phyloP scores from a whole-genome alignment of 2,113 vertebrate species.

The Corydoras sp. region DNA sequence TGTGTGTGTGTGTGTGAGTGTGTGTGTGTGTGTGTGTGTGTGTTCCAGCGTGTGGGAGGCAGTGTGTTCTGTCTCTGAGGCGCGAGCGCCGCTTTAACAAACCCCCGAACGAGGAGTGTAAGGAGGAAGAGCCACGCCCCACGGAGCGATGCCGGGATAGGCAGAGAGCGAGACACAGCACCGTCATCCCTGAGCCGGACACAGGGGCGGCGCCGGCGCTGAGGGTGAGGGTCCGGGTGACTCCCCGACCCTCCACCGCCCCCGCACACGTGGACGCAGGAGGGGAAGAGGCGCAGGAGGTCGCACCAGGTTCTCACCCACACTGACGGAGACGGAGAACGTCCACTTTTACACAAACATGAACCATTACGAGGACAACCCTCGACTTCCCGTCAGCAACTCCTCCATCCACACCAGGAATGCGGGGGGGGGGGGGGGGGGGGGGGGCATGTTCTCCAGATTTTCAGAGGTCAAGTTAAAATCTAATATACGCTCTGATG shows the following conservation, averaged over 20 bases:
- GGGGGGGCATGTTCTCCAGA: too few species aligned
- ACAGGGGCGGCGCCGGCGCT: background rate
- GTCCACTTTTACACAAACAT: too few species aligned
- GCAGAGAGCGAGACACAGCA: background rate
- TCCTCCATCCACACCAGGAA: too few species aligned
- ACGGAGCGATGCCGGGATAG: background rate
- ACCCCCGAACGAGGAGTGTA: constrained; percentile 9
- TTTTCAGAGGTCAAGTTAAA: too few species aligned
- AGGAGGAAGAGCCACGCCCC: background rate
- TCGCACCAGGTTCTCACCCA: constrained; percentile 14
- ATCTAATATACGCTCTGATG: too few species aligned
- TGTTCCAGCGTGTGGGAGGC: constrained; percentile 51
- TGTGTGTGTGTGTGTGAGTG: constrained; percentile 9
- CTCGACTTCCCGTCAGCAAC: too few species aligned
- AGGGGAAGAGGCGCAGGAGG: background rate
- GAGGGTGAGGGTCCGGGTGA: constrained; percentile 1
- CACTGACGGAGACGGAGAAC: background rate
- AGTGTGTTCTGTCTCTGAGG: constrained; percentile 55
- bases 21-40: background rate
- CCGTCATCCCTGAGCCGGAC: too few species aligned
- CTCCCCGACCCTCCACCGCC: constrained; percentile 15
- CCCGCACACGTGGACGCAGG: background rate
- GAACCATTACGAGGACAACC: too few species aligned
- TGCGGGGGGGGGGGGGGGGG: too few species aligned
- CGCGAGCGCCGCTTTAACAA: constrained; percentile 27